Base-by-base conservation (phyloP, 2,797 vertebrate species). In the Margarornis squamiger region DNA sequence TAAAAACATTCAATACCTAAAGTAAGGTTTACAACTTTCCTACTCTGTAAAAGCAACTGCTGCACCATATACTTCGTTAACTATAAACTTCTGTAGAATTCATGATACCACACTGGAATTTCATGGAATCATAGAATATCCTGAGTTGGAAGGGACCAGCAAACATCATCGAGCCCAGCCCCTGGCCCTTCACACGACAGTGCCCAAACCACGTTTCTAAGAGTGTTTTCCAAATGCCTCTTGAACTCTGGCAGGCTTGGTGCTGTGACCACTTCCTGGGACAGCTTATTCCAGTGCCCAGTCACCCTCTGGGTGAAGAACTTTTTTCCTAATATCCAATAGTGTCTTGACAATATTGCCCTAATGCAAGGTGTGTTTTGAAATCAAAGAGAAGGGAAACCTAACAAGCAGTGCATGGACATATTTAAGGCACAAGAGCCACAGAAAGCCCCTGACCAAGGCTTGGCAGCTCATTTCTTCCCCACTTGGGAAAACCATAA, bases 361-460 rank as follows among this genome's bases (percentile, higher is more conserved):
- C n/a, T 68, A 62, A 80, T 66, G 43, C 29, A 79, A 91, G 48
- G 19, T 24, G 38, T 7, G 54, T 62, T 66, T 76, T 63, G 83
- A 68, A 94, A 66, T 61, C 29, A 66, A 81, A 87, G 41, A 57
- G 30, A 81, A 76, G 6, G 70, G 46, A 74, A 90, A 82, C n/a
- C 17, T 36, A 48, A 8, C 48, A 68, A 52, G 48, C 62, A 46
- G n/a, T 49, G 24, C 22, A 46, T 1, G 2, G 62, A 34, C 22
- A 36, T 22, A 38, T 59, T 83, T 67, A 84, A 57, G 34, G 36
- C 39, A 75, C 34, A 70, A 62, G 82, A 86, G 26, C 32, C 39
- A 73, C 34, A 75, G 29, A 71, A 71, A 79, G 30, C 57, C 16
- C 30, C 26, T 34, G 46, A 78, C n/a, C 30, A 57, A 78, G 48